These are phyloP conservation scores for Calameuta filiformis DNA, from an alignment of 2,888 invertebrate genomes.

Conservation along the genomic window DNA sequence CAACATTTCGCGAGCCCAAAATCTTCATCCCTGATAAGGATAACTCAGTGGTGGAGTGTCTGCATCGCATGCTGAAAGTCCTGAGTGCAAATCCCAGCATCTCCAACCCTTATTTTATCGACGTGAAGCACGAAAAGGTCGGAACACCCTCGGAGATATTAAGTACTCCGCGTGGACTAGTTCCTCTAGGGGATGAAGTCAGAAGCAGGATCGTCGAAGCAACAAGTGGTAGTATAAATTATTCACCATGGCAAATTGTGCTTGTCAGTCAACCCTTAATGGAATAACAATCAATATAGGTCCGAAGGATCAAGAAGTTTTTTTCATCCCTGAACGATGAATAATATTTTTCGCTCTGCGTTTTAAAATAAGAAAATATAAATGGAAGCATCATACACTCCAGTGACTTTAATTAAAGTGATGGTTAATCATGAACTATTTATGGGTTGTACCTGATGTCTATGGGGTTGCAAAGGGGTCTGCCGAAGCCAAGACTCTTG, in stretches of 20 bases:
- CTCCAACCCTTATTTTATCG: constrained; percentile 6
- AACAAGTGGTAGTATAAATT: neutral
- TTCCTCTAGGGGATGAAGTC: neutral
- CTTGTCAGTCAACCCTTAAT: neutral
- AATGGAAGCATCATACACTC: neutral
- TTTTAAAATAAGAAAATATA: neutral
- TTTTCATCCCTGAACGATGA: neutral
- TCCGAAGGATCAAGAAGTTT: neutral
- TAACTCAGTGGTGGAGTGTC: constrained; percentile 21
- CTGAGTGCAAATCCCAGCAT: constrained; percentile 21
- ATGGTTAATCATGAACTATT: neutral
- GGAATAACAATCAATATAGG: neutral
- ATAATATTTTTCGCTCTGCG: neutral
- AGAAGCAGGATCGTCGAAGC: neutral
- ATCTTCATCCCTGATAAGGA: neutral
- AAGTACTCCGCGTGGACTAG: neutral
- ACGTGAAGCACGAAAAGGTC: neutral
- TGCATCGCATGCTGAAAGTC: constrained; percentile 21
- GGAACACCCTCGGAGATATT: neutral
- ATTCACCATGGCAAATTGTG: neutral
- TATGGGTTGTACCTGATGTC: neutral
- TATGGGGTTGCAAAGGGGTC: neutral
- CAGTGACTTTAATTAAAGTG: neutral
- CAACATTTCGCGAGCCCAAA: neutral
- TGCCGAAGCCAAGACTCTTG: neutral